A percentile compares a stretch with the other conserved stretches of the same genome.
These are phyloP conservation scores for Vulpes vulpes DNA, from an alignment of 2,113 vertebrate species.

Conservation along the genomic window DNA sequence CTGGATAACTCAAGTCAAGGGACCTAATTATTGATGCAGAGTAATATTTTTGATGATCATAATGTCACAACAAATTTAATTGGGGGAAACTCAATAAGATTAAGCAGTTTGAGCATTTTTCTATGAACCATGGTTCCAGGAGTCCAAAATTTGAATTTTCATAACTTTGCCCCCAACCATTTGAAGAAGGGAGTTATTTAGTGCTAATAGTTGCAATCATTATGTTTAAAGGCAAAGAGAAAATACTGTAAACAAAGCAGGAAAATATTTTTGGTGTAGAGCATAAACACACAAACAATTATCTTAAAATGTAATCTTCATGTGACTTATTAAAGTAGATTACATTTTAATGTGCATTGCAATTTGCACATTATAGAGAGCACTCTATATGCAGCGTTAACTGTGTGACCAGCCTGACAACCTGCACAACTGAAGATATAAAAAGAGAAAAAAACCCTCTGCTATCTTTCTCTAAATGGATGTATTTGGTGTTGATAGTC, in stretches of 20 bases:
- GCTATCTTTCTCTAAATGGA: constrained; percentile 94
- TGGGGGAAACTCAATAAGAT: constrained; percentile 45
- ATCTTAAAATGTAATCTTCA: constrained; percentile 91
- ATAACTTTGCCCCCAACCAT: constrained; percentile 15
- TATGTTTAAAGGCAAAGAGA: constrained; percentile 72
- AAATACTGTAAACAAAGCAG: constrained; percentile 79
- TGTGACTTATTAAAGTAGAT: constrained; percentile 91
- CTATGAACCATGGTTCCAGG: constrained; percentile 31
- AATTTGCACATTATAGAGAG: constrained; percentile 88
- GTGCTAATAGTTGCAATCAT: constrained; percentile 74
- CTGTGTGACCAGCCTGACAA: constrained; percentile 88
- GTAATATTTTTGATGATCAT: constrained; percentile 37
- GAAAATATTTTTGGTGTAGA: constrained; percentile 86
- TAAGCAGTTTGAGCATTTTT: neutral
- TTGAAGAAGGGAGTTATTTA: constrained; percentile 42
- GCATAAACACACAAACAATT: constrained; percentile 88
- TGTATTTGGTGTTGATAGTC: constrained; percentile 96
- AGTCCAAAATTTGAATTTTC: constrained; percentile 43
- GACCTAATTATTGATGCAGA: constrained; percentile 47
- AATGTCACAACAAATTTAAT: constrained; percentile 52
- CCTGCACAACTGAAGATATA: constrained; percentile 89
- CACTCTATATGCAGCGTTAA: constrained; percentile 80
- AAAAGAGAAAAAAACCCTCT: constrained; percentile 80
- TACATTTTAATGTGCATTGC: constrained; percentile 89
- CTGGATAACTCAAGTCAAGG: constrained; percentile 55